A percentile compares a stretch with the other conserved stretches of the same genome.
These are phyloP conservation scores for Drosophila ambigua DNA, from an alignment of 1,140 invertebrate genomes.

Conservation along the genomic window DNA sequence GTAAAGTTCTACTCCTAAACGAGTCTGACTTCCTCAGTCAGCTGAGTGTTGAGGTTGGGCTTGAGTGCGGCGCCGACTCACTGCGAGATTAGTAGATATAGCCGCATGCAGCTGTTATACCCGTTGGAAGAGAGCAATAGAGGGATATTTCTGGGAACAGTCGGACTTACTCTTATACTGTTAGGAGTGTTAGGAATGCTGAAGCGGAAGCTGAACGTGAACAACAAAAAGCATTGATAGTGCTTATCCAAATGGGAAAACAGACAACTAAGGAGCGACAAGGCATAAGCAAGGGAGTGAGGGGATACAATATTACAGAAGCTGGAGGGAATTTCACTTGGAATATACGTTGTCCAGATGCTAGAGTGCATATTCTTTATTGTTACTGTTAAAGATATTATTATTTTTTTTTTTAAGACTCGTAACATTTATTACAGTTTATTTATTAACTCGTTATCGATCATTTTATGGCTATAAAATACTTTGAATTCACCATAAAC, in stretches of 20 bases:
- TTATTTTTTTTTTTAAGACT: no score
- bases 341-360: not conserved
- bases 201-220: constrained; percentile 30
- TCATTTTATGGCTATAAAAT: no score
- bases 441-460: no score
- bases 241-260: constrained; percentile 58
- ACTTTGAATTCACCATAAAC: not conserved
- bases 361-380: not conserved
- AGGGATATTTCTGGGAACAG: constrained; percentile 27
- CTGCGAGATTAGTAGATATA: not conserved
- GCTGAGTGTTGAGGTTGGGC: constrained; percentile 61
- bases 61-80: constrained; percentile 47
- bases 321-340: not conserved
- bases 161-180: constrained; percentile 15
- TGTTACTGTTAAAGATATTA: no score
- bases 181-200: not conserved
- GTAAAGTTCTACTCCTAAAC: constrained; percentile 44
- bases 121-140: not conserved
- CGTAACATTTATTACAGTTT: no score
- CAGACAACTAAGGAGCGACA: not conserved
- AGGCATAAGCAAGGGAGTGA: constrained; percentile 15
- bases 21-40: constrained; percentile 12
- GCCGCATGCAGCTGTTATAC: not conserved
- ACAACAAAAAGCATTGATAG: constrained; percentile 53
- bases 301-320: not conserved